Percentiles rank a stretch among this genome's conserved stretches.
These are phyloP conservation scores for Alviniconcha marisindica DNA, from an alignment of 1,140 invertebrate genomes.

Conservation along the genomic window DNA sequence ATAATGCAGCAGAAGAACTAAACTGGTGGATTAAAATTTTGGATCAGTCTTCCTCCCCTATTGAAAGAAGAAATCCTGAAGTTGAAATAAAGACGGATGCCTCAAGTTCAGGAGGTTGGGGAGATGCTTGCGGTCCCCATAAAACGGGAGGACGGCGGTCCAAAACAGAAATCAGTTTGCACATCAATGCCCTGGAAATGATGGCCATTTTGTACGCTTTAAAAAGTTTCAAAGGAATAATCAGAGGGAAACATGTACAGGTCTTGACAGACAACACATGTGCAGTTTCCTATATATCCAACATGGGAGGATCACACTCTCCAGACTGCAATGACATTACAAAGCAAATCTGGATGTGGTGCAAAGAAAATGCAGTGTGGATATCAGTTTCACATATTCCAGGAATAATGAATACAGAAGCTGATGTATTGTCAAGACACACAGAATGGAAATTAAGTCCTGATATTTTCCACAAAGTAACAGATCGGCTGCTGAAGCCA, in stretches of 20 bases:
- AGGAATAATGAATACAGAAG: background rate
- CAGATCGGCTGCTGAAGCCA: background rate
- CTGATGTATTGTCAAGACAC: background rate
- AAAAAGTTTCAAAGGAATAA: background rate
- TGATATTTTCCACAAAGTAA: background rate
- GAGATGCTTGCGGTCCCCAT: background rate
- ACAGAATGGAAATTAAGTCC: background rate
- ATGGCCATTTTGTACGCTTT: background rate
- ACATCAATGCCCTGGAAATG: slow-evolving; percentile 10
- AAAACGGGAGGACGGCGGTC: background rate
- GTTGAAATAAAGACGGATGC: slow-evolving; percentile 17
- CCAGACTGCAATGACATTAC: too few relatives aligned
- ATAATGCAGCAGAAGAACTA: too few relatives aligned
- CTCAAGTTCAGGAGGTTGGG: background rate
- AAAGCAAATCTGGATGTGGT: too few relatives aligned
- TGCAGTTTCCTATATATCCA: slow-evolving; percentile 8
- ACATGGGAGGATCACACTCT: too few relatives aligned
- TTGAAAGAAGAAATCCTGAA: too few relatives aligned
- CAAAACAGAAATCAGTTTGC: background rate
- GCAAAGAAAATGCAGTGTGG: too few relatives aligned
- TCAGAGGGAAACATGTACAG: background rate
- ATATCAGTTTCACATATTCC: slow-evolving; percentile 1
- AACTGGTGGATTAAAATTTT: too few relatives aligned
- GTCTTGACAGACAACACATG: slow-evolving; percentile 16
- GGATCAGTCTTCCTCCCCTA: too few relatives aligned